phyloP scores from a whole-genome alignment of 2,113 vertebrate species.

The Fukomys damarensis region DNA sequence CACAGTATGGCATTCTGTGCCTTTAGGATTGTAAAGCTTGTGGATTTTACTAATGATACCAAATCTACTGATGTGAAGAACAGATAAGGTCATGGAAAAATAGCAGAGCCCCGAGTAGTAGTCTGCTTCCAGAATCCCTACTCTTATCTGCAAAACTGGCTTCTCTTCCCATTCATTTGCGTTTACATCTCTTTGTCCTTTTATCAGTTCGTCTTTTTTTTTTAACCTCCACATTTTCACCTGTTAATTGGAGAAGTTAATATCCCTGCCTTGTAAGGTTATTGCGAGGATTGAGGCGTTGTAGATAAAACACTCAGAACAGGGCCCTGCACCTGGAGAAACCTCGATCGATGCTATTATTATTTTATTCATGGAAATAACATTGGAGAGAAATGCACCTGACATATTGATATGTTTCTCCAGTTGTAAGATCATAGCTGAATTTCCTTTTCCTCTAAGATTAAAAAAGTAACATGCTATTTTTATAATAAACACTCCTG shows the following conservation, averaged over 20 bases:
- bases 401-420: background rate
- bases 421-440: background rate
- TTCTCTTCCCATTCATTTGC: background rate
- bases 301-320: background rate
- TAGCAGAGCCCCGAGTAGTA: background rate
- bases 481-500: background rate
- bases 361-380: background rate
- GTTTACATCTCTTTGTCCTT: background rate
- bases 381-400: background rate
- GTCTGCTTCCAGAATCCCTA: background rate
- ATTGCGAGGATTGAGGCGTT: background rate
- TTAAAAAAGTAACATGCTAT: background rate
- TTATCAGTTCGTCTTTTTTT: background rate
- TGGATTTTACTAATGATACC: background rate
- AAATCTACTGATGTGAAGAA: background rate
- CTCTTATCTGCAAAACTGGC: background rate
- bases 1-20: background rate
- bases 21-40: background rate
- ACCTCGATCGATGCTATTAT: background rate
- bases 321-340: background rate
- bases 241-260: background rate
- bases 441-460: background rate
- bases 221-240: background rate
- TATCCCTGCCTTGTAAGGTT: background rate
- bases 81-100: background rate